Conservation (phyloP, 2,888 invertebrate species). For the Lasius platythorax region DNA sequence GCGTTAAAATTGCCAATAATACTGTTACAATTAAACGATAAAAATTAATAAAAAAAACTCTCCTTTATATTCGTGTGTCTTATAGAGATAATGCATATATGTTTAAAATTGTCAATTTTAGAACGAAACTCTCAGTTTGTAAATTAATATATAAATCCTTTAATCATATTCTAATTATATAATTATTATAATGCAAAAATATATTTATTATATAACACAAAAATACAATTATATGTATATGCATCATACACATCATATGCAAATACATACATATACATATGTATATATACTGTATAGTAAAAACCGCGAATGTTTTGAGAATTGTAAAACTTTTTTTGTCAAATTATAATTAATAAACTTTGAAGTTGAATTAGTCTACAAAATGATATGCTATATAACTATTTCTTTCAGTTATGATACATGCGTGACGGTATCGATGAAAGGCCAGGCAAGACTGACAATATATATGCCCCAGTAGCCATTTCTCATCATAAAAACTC, state of each 20-base stretch:
- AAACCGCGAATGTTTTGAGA: too few species aligned
- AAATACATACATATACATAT: too few species aligned
- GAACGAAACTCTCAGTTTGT: too few species aligned
- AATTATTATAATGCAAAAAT: background rate
- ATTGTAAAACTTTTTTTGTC: too few species aligned
- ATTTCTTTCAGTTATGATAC: background rate
- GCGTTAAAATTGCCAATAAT: background rate
- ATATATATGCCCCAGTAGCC: background rate
- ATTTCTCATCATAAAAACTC: conserved; percentile 17
- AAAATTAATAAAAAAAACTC: conserved; percentile 3
- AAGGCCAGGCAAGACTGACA: background rate
- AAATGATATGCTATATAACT: background rate
- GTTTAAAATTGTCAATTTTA: too few species aligned
- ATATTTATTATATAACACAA: too few species aligned
- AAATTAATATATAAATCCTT: too few species aligned
- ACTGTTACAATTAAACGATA: background rate
- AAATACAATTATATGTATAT: too few species aligned
- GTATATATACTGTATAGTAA: too few species aligned
- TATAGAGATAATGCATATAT: background rate
- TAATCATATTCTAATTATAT: background rate
- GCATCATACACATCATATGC: too few species aligned
- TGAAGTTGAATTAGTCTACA: too few species aligned
- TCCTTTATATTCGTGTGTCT: background rate
- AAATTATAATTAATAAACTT: too few species aligned
- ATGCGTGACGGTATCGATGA: background rate